These are phyloP conservation scores for Hirundichthys speculiger DNA, from an alignment of 2,113 vertebrate genomes.

Conservation along the genomic window DNA sequence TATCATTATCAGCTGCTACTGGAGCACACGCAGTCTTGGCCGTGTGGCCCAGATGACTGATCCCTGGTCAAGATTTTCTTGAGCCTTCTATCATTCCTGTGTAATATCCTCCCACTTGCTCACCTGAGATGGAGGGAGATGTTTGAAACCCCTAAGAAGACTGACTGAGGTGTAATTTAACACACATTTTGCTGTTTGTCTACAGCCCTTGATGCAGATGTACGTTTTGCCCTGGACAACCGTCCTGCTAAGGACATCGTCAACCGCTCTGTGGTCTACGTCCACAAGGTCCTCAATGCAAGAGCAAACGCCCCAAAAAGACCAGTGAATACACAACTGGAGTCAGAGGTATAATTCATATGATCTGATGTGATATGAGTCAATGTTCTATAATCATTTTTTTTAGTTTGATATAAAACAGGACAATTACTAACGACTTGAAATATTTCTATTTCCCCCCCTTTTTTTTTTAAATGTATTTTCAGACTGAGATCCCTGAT, in stretches of 20 bases:
- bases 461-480: not conserved
- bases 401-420: too few species aligned
- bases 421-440: too few species aligned
- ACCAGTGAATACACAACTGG: not conserved
- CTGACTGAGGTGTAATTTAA: not conserved
- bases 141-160: not conserved
- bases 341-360: constrained; percentile 13
- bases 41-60: not conserved
- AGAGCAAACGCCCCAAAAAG: constrained; percentile 22
- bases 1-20: not conserved
- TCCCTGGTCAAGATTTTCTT: not conserved
- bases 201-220: constrained; percentile 78
- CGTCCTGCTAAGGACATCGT: constrained; percentile 39
- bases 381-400: too few species aligned
- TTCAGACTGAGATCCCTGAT: constrained; percentile 28
- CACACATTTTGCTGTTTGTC: not conserved
- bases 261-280: constrained; percentile 78
- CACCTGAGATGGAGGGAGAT: too few species aligned
- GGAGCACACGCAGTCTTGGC: not conserved
- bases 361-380: too few species aligned
- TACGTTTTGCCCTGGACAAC: constrained; percentile 73
- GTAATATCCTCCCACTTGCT: too few species aligned
- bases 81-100: not conserved
- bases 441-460: not conserved
- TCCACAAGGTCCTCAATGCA: constrained; percentile 72